Evolutionary conservation across 1,140 invertebrate species (phyloP).

Genomic region (Papilio polytes): DNA sequence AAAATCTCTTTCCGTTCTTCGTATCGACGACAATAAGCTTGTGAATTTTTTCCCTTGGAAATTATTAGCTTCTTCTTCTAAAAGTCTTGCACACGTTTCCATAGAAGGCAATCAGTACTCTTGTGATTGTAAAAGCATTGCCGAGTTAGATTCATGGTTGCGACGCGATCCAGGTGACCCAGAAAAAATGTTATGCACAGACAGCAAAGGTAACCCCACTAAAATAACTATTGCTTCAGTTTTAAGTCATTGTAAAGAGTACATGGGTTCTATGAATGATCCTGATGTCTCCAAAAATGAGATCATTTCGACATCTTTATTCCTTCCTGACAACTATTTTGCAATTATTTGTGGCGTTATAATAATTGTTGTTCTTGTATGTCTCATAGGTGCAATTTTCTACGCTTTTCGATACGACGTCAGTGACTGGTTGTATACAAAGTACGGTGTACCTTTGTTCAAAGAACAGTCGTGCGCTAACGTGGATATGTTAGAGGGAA

Average conservation of each 20-base stretch:
- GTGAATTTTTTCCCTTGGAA: slow-evolving; percentile 91
- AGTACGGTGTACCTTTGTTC: slow-evolving; percentile 90
- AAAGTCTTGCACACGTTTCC: slow-evolving; percentile 85
- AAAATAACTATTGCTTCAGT: slow-evolving; percentile 86
- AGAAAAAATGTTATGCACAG: slow-evolving; percentile 85
- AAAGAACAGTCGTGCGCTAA: slow-evolving; percentile 83
- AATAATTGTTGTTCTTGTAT: slow-evolving; percentile 89
- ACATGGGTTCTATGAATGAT: slow-evolving; percentile 85
- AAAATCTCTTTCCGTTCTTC: slow-evolving; percentile 89
- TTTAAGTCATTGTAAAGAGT: slow-evolving; percentile 86
- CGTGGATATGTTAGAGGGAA: slow-evolving; percentile 83
- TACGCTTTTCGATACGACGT: slow-evolving; percentile 91
- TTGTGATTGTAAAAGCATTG: slow-evolving; percentile 88
- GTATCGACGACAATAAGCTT: slow-evolving; percentile 92
- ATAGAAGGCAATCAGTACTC: slow-evolving; percentile 90
- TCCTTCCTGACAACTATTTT: slow-evolving; percentile 86
- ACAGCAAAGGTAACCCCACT: slow-evolving; percentile 77
- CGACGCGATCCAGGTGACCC: slow-evolving; percentile 85
- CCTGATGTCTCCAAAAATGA: slow-evolving; percentile 86
- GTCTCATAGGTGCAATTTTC: slow-evolving; percentile 87
- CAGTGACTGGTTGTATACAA: slow-evolving; percentile 89
- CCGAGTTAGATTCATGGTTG: slow-evolving; percentile 87
- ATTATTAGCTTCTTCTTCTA: slow-evolving; percentile 83
- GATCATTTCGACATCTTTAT: slow-evolving; percentile 83
- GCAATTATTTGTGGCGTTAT: slow-evolving; percentile 89